Conservation (phyloP, 2,888 invertebrate genomes). For the Napeogenes inachia region DNA sequence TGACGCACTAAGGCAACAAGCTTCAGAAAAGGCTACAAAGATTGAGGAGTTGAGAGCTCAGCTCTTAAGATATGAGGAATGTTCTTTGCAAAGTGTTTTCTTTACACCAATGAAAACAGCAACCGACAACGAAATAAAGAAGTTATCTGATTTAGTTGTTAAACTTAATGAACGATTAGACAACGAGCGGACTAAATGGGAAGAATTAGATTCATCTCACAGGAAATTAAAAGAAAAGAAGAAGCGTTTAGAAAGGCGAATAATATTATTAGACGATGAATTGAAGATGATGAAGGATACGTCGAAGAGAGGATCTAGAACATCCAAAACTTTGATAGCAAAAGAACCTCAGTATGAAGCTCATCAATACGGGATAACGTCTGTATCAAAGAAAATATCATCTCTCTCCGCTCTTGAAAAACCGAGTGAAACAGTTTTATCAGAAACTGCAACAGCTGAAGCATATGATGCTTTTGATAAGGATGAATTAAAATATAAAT, state of each 20-base stretch:
- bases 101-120: constrained; percentile 75
- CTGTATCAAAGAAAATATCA: constrained; percentile 46
- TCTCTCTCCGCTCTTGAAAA: constrained; percentile 48
- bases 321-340: constrained; percentile 45
- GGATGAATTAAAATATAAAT: constrained; percentile 63
- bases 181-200: constrained; percentile 76
- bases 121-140: constrained; percentile 79
- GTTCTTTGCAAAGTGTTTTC: constrained; percentile 68
- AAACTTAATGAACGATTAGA: constrained; percentile 77
- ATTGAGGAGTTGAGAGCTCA: constrained; percentile 69
- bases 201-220: constrained; percentile 75
- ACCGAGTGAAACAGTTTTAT: constrained; percentile 48
- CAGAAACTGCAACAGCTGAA: constrained; percentile 46
- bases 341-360: constrained; percentile 41
- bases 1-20: constrained; percentile 67
- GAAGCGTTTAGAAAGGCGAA: constrained; percentile 52
- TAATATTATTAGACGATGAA: constrained; percentile 49
- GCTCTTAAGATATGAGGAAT: constrained; percentile 64
- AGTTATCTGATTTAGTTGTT: constrained; percentile 77
- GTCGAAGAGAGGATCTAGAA: constrained; percentile 47
- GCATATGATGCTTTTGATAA: constrained; percentile 52
- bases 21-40: constrained; percentile 65
- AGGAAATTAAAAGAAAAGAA: constrained; percentile 77
- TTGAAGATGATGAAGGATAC: constrained; percentile 44
- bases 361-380: constrained; percentile 31